Evolutionary conservation across 2,113 vertebrate genomes (phyloP).

Genomic region (Mobula hypostoma): DNA sequence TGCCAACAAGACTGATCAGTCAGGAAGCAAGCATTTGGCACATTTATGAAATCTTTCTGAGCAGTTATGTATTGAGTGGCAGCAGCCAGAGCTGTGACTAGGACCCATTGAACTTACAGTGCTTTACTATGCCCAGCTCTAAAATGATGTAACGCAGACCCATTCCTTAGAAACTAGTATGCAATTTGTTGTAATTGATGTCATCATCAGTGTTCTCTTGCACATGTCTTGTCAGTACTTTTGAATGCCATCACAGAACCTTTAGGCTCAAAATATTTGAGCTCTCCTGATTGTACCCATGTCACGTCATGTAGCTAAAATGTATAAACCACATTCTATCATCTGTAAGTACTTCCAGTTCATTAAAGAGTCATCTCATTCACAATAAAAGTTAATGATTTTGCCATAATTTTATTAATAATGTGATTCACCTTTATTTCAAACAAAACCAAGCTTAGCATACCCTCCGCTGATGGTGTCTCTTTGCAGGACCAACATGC

Average conservation of each 20-base stretch:
- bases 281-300: neutral
- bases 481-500: neutral
- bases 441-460: neutral
- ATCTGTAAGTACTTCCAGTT: neutral
- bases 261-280: neutral
- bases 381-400: neutral
- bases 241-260: neutral
- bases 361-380: neutral
- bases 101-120: neutral
- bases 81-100: neutral
- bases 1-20: neutral
- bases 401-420: neutral
- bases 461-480: neutral
- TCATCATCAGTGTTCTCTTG: neutral
- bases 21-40: neutral
- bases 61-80: neutral
- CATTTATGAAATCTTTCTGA: neutral
- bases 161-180: neutral
- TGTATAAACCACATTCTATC: neutral
- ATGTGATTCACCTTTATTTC: neutral
- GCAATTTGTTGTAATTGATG: neutral
- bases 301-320: neutral
- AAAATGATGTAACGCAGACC: neutral
- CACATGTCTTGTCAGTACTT: neutral
- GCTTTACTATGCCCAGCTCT: neutral